Percentiles rank a stretch among this genome's conserved stretches.
Conservation (phyloP, 23 tunicate species). For the Trididemnum miniatum region DNA sequence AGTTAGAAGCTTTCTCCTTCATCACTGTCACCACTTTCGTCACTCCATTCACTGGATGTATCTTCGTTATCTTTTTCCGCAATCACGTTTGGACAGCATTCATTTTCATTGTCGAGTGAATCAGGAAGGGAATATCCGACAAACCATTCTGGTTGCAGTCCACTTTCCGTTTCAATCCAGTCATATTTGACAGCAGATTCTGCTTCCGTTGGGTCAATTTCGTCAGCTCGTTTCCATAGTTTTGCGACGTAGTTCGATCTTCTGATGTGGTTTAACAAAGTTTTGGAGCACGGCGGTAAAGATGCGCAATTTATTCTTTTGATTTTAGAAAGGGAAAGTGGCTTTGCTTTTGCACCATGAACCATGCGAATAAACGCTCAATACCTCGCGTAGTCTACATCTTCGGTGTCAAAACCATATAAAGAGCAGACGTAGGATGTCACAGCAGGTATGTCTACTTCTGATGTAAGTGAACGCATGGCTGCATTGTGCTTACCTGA, state of each 20-base stretch:
- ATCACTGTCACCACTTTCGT: no score
- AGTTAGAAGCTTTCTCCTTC: no score
- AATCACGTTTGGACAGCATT: no score
- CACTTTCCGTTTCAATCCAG: no score
- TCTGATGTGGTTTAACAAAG: neutral
- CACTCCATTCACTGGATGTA: no score
- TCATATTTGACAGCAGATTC: neutral
- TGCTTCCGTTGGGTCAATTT: neutral
- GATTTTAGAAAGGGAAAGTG: neutral
- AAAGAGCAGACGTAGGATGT: neutral
- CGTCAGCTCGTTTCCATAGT: neutral
- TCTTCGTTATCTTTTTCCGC: no score
- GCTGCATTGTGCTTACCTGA: neutral
- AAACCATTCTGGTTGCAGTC: no score
- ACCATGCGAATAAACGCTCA: neutral
- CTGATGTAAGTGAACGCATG: neutral
- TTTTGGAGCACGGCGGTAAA: neutral
- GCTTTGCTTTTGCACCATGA: neutral
- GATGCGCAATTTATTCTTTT: neutral
- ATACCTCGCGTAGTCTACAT: neutral
- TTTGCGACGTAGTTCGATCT: neutral
- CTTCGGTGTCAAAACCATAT: neutral
- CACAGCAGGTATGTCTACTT: neutral
- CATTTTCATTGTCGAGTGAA: no score
- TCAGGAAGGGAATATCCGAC: no score